Evolutionary conservation across 2,888 invertebrate genomes (phyloP).

Genomic region (Chrysopilus asiliformis): DNA sequence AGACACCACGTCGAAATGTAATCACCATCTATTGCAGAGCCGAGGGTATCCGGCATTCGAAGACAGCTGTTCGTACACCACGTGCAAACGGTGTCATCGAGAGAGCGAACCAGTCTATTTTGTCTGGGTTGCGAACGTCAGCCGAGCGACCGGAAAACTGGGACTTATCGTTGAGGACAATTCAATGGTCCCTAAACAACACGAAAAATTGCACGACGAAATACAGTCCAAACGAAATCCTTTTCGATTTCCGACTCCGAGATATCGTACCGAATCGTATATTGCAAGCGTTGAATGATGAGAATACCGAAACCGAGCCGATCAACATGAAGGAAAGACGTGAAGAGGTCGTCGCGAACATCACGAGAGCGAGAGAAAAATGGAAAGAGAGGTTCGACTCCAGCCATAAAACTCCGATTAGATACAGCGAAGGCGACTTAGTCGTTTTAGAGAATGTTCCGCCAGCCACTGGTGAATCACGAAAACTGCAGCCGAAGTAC

Average conservation of each 20-base stretch:
- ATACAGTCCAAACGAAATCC: conserved; percentile 1
- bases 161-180: not conserved
- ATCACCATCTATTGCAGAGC: too few species aligned
- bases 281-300: too few species aligned
- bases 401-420: conserved; percentile 6
- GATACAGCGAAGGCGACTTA: conserved; percentile 7
- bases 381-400: conserved; percentile 16
- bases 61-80: conserved; percentile 3
- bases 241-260: conserved; percentile 2
- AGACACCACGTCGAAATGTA: too few species aligned
- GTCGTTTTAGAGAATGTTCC: conserved; percentile 12
- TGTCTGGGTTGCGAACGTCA: not conserved
- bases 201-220: not conserved
- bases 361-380: conserved; percentile 10
- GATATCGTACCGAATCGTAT: too few species aligned
- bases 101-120: conserved; percentile 1
- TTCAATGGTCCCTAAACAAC: conserved; percentile 2
- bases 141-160: not conserved
- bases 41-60: conserved; percentile 1
- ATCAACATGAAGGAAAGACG: not conserved
- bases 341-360: conserved; percentile 1
- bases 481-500: conserved; percentile 16
- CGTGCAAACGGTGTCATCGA: conserved; percentile 8
- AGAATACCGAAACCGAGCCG: too few species aligned
- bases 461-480: conserved; percentile 12